Evolutionary conservation across 2,113 vertebrate genomes (phyloP), one percentile per base, ranked within the genome.

Genomic region (Isichthys henryi): DNA sequence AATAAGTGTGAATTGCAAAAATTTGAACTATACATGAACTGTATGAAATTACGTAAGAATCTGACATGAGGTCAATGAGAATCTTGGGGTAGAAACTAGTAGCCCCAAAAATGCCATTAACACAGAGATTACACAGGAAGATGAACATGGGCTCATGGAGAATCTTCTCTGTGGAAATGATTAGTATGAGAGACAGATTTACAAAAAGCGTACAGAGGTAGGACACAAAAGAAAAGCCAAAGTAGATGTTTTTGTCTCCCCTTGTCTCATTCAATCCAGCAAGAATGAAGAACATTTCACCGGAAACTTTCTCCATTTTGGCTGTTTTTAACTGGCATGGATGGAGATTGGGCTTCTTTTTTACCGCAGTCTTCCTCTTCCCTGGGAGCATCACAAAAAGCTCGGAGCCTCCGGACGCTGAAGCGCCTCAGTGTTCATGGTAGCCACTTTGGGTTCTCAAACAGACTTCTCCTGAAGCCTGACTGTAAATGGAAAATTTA

Each of bases 191-290:
- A 45, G 43, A 45, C 43, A 45, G 43, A 45, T 45, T 45, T 45
- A 45, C 43, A 45, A 45, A 45, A 45, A 45, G 43, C 43, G 43
- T 45, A 45, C 43, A 45, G 43, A 45, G 23, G 74, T 90, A 88
- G 39, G 82, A 5, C 27, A 88, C n/a, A 45, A 90, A 35, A 82
- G 85, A 74, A 23, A 88, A 5, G 15, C 48, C 66, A 90, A 90
- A 90, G 49, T 90, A 90, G 39, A 88, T 62, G 11, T 84, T 66
- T 88, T 90, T 90, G 23, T 83, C n/a, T 62, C 66, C 17, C 9
- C 13, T 82, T 43, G 86, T 48, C 35, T 90, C 89, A 62, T 90
- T 90, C 50, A 90, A 70, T 5, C 74, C 86, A n/a, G 27, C 1
- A 0, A 90, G 86, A 15, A 58, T 15, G 52, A 80, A 53, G 46